phyloP scores from a whole-genome alignment of 2,888 invertebrate species.

The Galerucella calmariensis region DNA sequence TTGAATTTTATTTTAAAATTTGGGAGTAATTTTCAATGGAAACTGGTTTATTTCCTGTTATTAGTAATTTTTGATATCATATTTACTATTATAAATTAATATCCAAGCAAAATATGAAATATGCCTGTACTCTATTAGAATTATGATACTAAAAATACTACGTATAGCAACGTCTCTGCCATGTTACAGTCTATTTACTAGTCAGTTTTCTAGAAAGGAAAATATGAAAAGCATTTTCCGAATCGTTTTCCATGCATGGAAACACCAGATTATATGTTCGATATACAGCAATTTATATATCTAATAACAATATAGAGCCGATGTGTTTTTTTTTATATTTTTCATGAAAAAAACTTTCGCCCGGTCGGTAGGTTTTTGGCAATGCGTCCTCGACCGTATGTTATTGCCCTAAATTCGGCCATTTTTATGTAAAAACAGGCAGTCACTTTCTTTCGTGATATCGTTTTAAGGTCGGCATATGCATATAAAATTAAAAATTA shows the following conservation, averaged over 20 bases:
- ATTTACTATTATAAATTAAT: too few relatives aligned
- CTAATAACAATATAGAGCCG: constrained; percentile 32
- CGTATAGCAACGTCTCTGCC: too few relatives aligned
- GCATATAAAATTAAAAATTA: constrained; percentile 36
- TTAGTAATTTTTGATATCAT: too few relatives aligned
- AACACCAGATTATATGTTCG: constrained; percentile 29
- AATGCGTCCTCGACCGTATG: constrained; percentile 30
- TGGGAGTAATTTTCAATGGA: too few relatives aligned
- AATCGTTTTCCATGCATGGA: neutral
- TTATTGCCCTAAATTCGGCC: constrained; percentile 33
- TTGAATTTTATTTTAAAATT: too few relatives aligned
- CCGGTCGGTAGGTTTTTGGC: neutral
- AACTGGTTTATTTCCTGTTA: too few relatives aligned
- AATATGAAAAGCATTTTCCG: neutral
- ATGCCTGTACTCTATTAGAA: too few relatives aligned
- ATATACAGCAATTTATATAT: constrained; percentile 34
- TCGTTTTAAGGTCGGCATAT: constrained; percentile 29
- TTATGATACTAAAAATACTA: too few relatives aligned
- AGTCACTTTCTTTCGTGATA: constrained; percentile 30
- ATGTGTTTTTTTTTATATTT: constrained; percentile 6
- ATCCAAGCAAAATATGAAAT: too few relatives aligned
- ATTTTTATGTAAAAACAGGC: constrained; percentile 32
- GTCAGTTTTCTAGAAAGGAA: neutral
- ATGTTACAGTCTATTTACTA: neutral
- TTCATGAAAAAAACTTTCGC: constrained; percentile 10